phyloP scores from a whole-genome alignment of 1,140 invertebrate genomes.

The Caenorhabditis brenneri region DNA sequence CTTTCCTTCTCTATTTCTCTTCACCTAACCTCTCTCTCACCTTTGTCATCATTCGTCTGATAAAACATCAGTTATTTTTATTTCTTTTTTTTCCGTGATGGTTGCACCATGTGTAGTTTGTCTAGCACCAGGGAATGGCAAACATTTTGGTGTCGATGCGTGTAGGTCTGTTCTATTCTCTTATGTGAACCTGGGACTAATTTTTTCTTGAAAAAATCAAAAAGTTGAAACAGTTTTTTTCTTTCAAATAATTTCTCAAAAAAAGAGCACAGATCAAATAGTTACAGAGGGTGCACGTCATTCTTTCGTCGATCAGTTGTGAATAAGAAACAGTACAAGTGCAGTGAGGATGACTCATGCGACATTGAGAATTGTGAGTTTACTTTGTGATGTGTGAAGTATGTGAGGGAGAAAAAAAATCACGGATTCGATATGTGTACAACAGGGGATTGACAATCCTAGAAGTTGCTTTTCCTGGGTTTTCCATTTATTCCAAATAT shows the following conservation, averaged over 20 bases:
- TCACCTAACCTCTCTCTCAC: background rate
- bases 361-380: constrained; percentile 17
- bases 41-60: background rate
- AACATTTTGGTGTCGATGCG: constrained; percentile 15
- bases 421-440: no score
- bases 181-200: no score
- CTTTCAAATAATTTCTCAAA: no score
- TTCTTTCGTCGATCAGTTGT: background rate
- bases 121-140: background rate
- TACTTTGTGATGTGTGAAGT: no score
- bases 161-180: no score
- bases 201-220: no score
- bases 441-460: no score
- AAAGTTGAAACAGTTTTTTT: background rate
- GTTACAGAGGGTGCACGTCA: background rate
- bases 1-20: constrained; percentile 5
- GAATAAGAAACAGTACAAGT: background rate
- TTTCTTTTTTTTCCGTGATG: background rate
- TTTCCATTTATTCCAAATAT: no score
- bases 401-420: no score
- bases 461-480: no score
- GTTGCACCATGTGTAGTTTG: background rate
- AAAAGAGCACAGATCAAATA: no score
- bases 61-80: background rate
- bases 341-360: background rate